phyloP scores from a whole-genome alignment of 2,888 invertebrate genomes.

The Orchesella flavescens region DNA sequence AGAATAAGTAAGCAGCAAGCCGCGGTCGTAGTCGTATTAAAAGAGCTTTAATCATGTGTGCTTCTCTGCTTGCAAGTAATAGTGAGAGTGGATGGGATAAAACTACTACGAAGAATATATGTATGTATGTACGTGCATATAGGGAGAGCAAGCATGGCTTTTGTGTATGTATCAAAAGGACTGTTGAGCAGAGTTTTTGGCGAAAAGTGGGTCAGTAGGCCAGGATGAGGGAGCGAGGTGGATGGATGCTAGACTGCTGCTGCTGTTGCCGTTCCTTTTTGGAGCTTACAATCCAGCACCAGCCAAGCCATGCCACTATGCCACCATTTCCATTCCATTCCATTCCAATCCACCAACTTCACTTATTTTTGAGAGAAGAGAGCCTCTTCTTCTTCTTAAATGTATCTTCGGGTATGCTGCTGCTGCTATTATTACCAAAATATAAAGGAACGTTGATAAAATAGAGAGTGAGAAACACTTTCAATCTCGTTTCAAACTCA shows the following conservation, averaged over 20 bases:
- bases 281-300: slow-evolving; percentile 39
- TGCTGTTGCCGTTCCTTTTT: neutral
- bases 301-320: no score
- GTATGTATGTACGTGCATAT: neutral
- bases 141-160: neutral
- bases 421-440: neutral
- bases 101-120: no score
- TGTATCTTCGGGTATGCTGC: slow-evolving; percentile 6
- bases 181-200: slow-evolving; percentile 66
- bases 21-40: neutral
- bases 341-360: no score
- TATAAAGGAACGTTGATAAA: neutral
- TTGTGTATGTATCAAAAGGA: slow-evolving; percentile 12
- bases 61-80: neutral
- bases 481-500: slow-evolving; percentile 22
- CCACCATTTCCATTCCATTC: no score
- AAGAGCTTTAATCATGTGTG: slow-evolving; percentile 13
- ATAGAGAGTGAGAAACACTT: slow-evolving; percentile 32
- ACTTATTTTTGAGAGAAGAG: no score
- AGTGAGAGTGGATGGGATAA: neutral
- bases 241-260: slow-evolving; percentile 45
- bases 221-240: slow-evolving; percentile 70
- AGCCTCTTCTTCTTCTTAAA: slow-evolving; percentile 8
- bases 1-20: neutral
- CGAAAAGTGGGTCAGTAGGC: slow-evolving; percentile 72